phyloP scores from a whole-genome alignment of 2,797 vertebrate species.

The Peromyscus nudipes region DNA sequence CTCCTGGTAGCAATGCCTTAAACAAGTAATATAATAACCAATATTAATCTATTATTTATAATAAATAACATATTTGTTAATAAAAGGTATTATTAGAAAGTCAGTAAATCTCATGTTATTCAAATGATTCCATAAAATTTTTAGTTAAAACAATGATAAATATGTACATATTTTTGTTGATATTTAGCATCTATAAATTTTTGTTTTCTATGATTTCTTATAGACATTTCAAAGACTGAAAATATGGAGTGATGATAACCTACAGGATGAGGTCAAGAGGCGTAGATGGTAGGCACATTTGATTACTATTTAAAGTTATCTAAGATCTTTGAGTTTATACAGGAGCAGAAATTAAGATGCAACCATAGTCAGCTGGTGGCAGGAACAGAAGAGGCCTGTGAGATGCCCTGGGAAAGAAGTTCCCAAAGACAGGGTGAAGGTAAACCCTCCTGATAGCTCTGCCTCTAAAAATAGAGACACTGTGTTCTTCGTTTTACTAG shows the following conservation, averaged over 20 bases:
- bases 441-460: neutral
- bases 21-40: neutral
- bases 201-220: conserved; percentile 42
- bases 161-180: neutral
- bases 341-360: neutral
- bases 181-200: neutral
- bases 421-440: neutral
- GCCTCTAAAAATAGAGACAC: conserved; percentile 15
- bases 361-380: neutral
- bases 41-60: neutral
- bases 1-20: neutral
- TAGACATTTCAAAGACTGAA: neutral
- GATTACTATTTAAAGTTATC: neutral
- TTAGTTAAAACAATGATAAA: neutral
- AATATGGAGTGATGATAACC: neutral
- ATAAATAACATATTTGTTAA: too few relatives aligned
- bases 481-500: neutral
- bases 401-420: neutral
- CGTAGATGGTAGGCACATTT: neutral
- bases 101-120: neutral
- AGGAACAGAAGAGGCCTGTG: neutral
- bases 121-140: conserved; percentile 40
- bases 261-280: neutral
- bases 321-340: neutral
- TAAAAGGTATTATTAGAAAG: neutral